Percentiles rank a stretch among this genome's conserved stretches.
These are phyloP conservation scores for Agelaius tricolor DNA, from an alignment of 2,113 vertebrate genomes.

Conservation along the genomic window DNA sequence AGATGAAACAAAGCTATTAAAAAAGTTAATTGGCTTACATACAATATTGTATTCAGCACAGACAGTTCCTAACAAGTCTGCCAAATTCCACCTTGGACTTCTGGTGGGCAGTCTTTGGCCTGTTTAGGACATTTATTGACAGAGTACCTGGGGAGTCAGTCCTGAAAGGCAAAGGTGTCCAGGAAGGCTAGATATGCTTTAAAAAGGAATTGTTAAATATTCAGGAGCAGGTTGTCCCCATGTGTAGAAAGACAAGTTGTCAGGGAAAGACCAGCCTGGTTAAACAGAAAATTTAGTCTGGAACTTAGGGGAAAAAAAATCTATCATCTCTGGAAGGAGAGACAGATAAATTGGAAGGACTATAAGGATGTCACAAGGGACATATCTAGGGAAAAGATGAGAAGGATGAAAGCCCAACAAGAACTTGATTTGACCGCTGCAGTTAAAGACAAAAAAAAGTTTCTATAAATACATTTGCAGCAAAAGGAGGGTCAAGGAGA, in stretches of 20 bases:
- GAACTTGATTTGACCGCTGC: background rate
- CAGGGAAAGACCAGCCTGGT: background rate
- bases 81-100: background rate
- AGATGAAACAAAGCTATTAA: background rate
- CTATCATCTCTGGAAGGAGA: background rate
- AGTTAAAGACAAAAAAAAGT: background rate
- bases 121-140: background rate
- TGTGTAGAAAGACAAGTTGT: background rate
- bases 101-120: background rate
- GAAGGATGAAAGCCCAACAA: background rate
- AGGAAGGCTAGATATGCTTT: background rate
- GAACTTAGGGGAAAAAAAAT: background rate
- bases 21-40: background rate
- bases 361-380: background rate
- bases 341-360: background rate
- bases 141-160: background rate
- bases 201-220: background rate
- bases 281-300: background rate
- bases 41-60: background rate
- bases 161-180: background rate
- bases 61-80: background rate
- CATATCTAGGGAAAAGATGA: background rate
- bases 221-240: background rate
- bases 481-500: background rate
- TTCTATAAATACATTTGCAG: background rate